Base-by-base conservation (phyloP, 2,797 vertebrate genomes). In the Clarias pachynema region DNA sequence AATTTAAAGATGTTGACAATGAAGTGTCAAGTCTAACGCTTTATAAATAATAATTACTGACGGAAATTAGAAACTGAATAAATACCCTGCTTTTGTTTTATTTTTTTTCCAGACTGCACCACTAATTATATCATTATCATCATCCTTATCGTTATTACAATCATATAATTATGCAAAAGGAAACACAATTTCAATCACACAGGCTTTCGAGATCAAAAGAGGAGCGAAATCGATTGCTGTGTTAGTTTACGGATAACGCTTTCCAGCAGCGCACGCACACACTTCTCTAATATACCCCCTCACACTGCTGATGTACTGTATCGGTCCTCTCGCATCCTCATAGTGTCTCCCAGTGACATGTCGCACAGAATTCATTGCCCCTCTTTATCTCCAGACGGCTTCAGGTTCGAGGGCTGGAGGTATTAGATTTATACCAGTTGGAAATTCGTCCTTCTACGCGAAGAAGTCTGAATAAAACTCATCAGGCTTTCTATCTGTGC, bases 271-370 rank as follows among this genome's bases (percentile, higher is more conserved):
- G 15, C n/a, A 59, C 57, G 22, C 57, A 59, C 57, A 20, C 10
- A 31, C 57, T 18, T 24, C n/a, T 75, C n/a, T n/a, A 49, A 83
- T 83, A 83, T 83, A 18, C 1, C 26, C 6, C 10, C n/a, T 74
- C 24, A 44, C 37, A 22, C 22, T n/a, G 20, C 60, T 10, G 44
- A 31, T n/a, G n/a, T n/a, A n/a, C n/a, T 40, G 4, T 70, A 53
- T 80, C 15, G 1, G n/a, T 63, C 62, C 18, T 49, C 24, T 73
- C 37, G 14, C 12, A 22, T 18, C 15, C 31, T 14, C 59, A 6
- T 29, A 37, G 40, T 57, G 69, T 66, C 6, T 37, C 31, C n/a
- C 34, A 24, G 26, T 9, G 68, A 44, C 22, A 16, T 24, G 5
- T 29, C 49, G 12, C 31, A 68, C 20, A 44, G 31, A 72, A 68